These are phyloP conservation scores for Scatophagus argus DNA, from an alignment of 2,113 vertebrate genomes.

Conservation along the genomic window DNA sequence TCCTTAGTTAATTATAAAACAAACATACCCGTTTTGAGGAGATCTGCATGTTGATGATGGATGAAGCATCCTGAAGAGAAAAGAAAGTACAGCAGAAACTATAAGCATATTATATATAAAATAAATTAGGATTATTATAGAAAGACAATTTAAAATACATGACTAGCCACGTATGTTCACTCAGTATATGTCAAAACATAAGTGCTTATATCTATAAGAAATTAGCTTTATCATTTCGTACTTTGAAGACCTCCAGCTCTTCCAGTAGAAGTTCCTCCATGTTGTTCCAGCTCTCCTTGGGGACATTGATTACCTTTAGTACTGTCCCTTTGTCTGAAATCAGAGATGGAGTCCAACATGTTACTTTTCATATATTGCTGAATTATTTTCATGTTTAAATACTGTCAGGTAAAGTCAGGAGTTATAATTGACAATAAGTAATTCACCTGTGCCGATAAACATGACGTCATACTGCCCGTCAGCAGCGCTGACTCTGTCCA, in stretches of 20 bases:
- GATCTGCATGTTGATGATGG: constrained; percentile 93
- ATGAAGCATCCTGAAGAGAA: constrained; percentile 86
- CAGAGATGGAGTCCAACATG: not conserved
- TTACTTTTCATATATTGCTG: not conserved
- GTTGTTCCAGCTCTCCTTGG: constrained; percentile 89
- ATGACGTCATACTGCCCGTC: constrained; percentile 97
- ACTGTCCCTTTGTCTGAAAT: constrained; percentile 90
- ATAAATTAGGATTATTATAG: not conserved
- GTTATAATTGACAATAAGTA: not conserved
- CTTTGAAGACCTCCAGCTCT: constrained; percentile 95
- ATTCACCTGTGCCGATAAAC: constrained; percentile 95
- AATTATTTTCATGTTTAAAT: not conserved
- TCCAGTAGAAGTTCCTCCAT: constrained; percentile 94
- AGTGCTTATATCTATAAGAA: not conserved
- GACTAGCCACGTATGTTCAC: not conserved
- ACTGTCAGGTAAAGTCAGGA: not conserved
- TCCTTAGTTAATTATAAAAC: not conserved
- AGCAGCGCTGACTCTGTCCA: constrained; percentile 90
- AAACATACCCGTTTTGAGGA: constrained; percentile 94
- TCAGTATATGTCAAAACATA: not conserved
- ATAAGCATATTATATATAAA: not conserved
- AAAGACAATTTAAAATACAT: not conserved
- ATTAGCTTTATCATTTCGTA: constrained; percentile 65
- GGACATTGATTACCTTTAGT: constrained; percentile 94
- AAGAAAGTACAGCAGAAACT: constrained; percentile 18